Conservation (phyloP, 1,140 invertebrate genomes). For the Eumeta japonica region DNA sequence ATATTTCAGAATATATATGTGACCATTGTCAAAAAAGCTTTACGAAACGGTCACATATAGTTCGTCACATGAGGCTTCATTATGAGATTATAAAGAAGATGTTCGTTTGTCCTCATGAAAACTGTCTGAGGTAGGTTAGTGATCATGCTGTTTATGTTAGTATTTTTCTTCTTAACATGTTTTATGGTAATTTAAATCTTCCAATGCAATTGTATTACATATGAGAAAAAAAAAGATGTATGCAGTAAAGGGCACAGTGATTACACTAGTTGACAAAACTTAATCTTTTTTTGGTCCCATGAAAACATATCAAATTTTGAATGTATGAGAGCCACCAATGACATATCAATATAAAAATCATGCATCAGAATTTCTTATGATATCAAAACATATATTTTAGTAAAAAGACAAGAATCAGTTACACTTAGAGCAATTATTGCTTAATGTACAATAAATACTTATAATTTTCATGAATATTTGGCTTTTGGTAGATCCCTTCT, state of each 20-base stretch:
- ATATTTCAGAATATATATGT: constrained; percentile 51
- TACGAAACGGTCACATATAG: constrained; percentile 37
- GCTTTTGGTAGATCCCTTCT: constrained; percentile 13
- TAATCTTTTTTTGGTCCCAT: no score
- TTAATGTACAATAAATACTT: constrained; percentile 7
- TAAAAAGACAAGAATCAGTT: constrained; percentile 9
- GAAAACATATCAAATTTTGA: no score
- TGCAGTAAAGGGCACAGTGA: no score
- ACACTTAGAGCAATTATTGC: constrained; percentile 11
- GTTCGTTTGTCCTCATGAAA: constrained; percentile 42
- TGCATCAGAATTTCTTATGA: no score
- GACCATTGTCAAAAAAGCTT: constrained; percentile 47
- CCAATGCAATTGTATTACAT: no score
- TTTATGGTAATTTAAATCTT: no score
- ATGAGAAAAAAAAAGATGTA: no score
- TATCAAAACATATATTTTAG: constrained; percentile 10
- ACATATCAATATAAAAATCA: no score
- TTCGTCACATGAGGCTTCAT: constrained; percentile 46
- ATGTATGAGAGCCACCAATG: no score
- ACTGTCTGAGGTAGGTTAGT: constrained; percentile 40
- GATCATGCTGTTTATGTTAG: constrained; percentile 5
- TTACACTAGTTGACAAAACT: no score
- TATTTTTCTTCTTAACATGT: constrained; percentile 7
- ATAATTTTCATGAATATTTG: constrained; percentile 12
- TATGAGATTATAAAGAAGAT: constrained; percentile 15